These are phyloP conservation scores for Eremophila alpestris DNA, from an alignment of 2,797 vertebrate species.

Conservation along the genomic window DNA sequence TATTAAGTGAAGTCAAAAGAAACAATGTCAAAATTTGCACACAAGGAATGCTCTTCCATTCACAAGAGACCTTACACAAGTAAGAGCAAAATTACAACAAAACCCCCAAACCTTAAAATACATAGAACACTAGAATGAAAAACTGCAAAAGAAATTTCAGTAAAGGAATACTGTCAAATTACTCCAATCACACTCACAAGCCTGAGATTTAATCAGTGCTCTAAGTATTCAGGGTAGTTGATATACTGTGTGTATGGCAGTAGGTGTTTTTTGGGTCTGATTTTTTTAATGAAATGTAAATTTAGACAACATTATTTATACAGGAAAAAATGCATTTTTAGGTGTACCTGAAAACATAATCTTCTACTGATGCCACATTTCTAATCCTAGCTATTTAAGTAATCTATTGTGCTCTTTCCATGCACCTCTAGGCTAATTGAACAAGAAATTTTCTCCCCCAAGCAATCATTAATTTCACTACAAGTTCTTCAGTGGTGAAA, in stretches of 20 bases:
- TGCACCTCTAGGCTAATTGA: neutral
- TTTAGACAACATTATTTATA: neutral
- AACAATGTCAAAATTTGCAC: neutral
- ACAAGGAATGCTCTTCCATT: neutral
- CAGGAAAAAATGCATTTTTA: neutral
- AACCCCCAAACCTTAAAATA: neutral
- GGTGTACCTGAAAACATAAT: neutral
- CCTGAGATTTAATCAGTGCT: neutral
- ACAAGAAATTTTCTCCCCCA: neutral
- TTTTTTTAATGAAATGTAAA: neutral
- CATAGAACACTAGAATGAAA: neutral
- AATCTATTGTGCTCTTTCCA: neutral
- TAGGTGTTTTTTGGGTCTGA: rapidly evolving
- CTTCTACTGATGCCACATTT: neutral
- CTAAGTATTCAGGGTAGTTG: neutral
- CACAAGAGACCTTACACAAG: neutral
- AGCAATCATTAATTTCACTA: neutral
- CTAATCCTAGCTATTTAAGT: neutral
- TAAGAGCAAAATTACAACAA: neutral
- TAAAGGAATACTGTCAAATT: neutral
- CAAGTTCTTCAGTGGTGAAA: neutral
- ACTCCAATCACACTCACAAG: neutral
- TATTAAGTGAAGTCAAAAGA: neutral
- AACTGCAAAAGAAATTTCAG: neutral
- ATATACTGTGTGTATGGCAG: neutral